Evolutionary conservation across 1,140 invertebrate species (phyloP), one percentile per base, ranked within the genome.

Genomic region (Luehdorfia chinensis): DNA sequence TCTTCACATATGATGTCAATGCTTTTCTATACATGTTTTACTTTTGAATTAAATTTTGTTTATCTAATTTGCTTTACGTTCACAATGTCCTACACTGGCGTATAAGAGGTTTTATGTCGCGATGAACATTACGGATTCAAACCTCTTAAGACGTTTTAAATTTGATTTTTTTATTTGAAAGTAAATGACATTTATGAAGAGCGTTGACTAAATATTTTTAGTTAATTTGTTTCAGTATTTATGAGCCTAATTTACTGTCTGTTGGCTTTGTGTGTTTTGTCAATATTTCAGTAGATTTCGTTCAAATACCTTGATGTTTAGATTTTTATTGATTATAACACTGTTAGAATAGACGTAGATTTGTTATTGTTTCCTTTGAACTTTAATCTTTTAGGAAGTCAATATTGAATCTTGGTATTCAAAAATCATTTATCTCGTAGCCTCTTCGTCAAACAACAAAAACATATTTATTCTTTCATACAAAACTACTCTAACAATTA

Each of bases 1-100:
- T 50, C 33, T 66, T 53, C 36, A 23, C n/a, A n/a, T n/a, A n/a
- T 62, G 30, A 23, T 34, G 21, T 65, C 55, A 47, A 61, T 68
- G 58, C 52, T 69, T 39, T 64, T 66, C 49, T 67, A 57, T 47
- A 34, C 27, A 9, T 11, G n/a, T n/a, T n/a, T 6, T 16, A 28
- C 23, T 41, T 28, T 9, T 43, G 11, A 0, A 28, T 28, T 6
- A 21, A 28, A 4, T 21, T 21, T 4, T 21, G 3, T 21, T 21
- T 4, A 21, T 21, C 3, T 4, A 21, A 21, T 21, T 21, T 21
- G 19, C 3, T 4, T 21, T 4, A 21, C 3, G 3, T 3, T 21
- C 19, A 21, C 3, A 4, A 3, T 21, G 19, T 21, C 19, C 19
- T 21, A 21, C n/a, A n/a, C n/a, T 21, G 19, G 19, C 7, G 3